Base-by-base conservation (phyloP, 2,888 invertebrate genomes). In the Sclerodermus sp. region DNA sequence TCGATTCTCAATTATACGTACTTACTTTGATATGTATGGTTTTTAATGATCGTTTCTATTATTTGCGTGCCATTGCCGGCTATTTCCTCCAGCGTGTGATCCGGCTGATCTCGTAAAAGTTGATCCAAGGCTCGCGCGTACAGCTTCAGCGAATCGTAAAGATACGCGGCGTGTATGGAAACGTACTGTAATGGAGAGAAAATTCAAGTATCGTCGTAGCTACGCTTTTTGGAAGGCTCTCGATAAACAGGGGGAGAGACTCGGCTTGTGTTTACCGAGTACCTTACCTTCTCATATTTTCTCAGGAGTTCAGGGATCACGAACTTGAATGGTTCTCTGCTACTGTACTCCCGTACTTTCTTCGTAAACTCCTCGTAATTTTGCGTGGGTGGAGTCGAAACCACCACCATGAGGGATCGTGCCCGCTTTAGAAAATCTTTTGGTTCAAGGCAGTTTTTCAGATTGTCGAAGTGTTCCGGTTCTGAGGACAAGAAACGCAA, bases 111-210 rank as follows among this genome's bases (percentile, higher is more conserved):
- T 9, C 74, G 69, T 49, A 94, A 79, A 39, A 93, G 81, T 65
- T 87, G 84, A 68, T 93, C 85, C 62, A 96, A 81, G 1, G 96
- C 96, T 61, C 83, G 84, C 16, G 96, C 95, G 77, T 97, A 98
- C 30, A 97, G 81, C 75, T 87, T 87, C 34, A 97, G 91, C 1
- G 97, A 93, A 80, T 98, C 97, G 79, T 96, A 97, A 60, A 95
- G 83, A 79, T 96, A 94, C 38, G 93, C 94, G 50, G 96, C 96
- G 76, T 93, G 93, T 62, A 95, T 90, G 36, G 91, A 89, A 39
- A 94, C 89, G 77, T 88, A 90, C 90, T 92, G 39, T 8, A 16
- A 29, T 5, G 16, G 23, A 15, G 17, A 29, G 16, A 1, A 6
- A 9, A 13, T 17, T 30, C 29, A 6, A n/a, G n/a, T n/a, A n/a